Evolutionary conservation across 1,140 invertebrate genomes (phyloP), one percentile per base, ranked within the genome.

Genomic region (Coelopa frigida): DNA sequence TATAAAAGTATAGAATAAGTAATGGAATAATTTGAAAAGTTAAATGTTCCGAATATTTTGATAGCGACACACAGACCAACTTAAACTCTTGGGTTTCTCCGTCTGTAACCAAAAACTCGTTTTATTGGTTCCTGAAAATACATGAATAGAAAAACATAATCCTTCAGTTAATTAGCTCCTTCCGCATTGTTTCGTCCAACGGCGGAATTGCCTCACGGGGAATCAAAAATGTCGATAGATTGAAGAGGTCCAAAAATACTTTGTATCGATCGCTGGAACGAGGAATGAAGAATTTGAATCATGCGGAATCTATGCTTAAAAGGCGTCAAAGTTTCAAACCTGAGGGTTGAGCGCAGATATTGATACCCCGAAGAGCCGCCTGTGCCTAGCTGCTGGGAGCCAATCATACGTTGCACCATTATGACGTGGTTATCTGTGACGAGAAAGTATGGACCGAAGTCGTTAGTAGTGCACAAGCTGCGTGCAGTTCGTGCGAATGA

Each of bases 321-420:
- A 10, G 8, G 27, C 27, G 12, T 10, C 20, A 36, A 5, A 22
- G 21, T 23, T 49, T 17, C 5, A 29, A 18, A 96, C 92, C 91
- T 95, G 41, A 98, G 75, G 10, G 96, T 99, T n/a, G 94, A 94
- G 46, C 94, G 78, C 5, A 99, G 75, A 72, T 99, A 99, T 58
- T 98, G 92, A 74, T 99, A 98, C 6, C 96, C 96, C 1, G 93
- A 94, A 27, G 94, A 98, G 5, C 96, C 96, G 26, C 95, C 96
- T 0, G 96, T 98, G 23, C 96, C 96, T 2, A 95, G 69, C 61
- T 94, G 91, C 63, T 94, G 91, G 3, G 90, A 94, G 6, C 96
- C 96, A 54, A 99, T 93, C 94, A 99, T 98, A 63, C 95, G 78
- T 70, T 98, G 94, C n/a, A 98, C 96, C 84, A 99, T 88, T 53